Percentiles rank a stretch among this genome's conserved stretches.
Conservation (phyloP, 2,888 invertebrate species). For the Aporophyla lueneburgensis region DNA sequence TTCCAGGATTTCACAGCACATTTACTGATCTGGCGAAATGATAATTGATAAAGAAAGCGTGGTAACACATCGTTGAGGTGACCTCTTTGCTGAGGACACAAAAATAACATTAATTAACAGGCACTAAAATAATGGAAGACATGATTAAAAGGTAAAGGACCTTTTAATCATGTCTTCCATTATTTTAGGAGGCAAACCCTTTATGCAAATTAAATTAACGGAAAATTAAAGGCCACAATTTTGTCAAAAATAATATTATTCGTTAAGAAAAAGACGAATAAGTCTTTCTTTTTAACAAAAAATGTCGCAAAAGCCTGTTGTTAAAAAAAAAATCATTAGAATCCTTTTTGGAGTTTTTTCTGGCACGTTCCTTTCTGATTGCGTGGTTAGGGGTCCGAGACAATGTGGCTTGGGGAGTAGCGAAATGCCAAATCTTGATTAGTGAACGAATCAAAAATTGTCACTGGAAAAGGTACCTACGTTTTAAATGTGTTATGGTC, state of each 20-base stretch:
- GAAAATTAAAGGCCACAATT: constrained; percentile 44
- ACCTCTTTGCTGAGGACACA: not conserved
- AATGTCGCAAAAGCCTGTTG: constrained; percentile 4
- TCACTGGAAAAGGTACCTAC: not conserved
- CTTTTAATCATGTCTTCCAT: no score
- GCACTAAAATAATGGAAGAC: not conserved
- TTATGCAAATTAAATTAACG: constrained; percentile 49
- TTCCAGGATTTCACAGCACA: not conserved
- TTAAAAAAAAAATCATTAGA: constrained; percentile 23
- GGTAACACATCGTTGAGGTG: not conserved
- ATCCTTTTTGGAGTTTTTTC: constrained; percentile 1
- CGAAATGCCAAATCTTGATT: not conserved
- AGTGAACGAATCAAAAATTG: not conserved
- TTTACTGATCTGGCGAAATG: not conserved
- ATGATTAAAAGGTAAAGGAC: not conserved
- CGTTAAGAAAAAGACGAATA: constrained; percentile 10
- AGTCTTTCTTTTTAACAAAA: not conserved
- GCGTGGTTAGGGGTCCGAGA: not conserved
- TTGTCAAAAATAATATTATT: constrained; percentile 20
- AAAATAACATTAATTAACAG: not conserved
- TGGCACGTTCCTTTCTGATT: constrained; percentile 13
- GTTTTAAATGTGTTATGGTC: no score
- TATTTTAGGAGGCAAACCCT: not conserved
- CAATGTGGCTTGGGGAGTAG: constrained; percentile 6
- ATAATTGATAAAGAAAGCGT: no score